phyloP scores from a whole-genome alignment of 2,797 vertebrate genomes.

The Tadarida brasiliensis region DNA sequence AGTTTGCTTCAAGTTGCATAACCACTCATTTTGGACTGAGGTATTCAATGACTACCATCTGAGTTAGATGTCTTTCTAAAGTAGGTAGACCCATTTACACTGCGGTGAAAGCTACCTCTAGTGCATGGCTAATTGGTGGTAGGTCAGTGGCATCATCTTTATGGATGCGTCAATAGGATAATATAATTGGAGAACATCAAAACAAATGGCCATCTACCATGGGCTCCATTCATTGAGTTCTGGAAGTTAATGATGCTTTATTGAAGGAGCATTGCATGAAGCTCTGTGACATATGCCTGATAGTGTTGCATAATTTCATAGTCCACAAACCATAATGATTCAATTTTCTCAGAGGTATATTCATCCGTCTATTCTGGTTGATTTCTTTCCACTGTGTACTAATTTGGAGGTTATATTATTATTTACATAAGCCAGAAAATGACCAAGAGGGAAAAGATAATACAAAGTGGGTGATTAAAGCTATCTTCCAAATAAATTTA shows the following conservation, averaged over 20 bases:
- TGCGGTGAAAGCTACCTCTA: not conserved
- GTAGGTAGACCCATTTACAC: not conserved
- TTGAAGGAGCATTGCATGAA: not conserved
- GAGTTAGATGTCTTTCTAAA: not conserved
- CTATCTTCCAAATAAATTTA: not conserved
- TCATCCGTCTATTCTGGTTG: constrained; percentile 58
- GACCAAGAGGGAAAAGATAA: not conserved
- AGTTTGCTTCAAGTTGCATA: not conserved
- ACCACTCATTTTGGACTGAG: too few relatives aligned
- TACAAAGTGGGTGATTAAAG: not conserved
- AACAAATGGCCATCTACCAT: constrained; percentile 65
- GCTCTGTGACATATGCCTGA: constrained; percentile 62
- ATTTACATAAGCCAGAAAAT: constrained; percentile 41
- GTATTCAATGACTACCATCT: not conserved
- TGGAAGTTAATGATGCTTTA: constrained; percentile 74
- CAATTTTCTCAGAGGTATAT: constrained; percentile 69
- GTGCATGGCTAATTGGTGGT: not conserved
- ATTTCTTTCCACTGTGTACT: constrained; percentile 49
- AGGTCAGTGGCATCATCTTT: constrained; percentile 30
- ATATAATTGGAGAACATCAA: constrained; percentile 55
- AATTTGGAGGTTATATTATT: constrained; percentile 36
- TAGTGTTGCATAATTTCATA: constrained; percentile 75
- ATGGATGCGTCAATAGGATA: constrained; percentile 51
- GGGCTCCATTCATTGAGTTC: constrained; percentile 4
- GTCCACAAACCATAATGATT: constrained; percentile 76